phyloP scores from a whole-genome alignment of 2,888 invertebrate genomes.

The Trissonchulus sp. region DNA sequence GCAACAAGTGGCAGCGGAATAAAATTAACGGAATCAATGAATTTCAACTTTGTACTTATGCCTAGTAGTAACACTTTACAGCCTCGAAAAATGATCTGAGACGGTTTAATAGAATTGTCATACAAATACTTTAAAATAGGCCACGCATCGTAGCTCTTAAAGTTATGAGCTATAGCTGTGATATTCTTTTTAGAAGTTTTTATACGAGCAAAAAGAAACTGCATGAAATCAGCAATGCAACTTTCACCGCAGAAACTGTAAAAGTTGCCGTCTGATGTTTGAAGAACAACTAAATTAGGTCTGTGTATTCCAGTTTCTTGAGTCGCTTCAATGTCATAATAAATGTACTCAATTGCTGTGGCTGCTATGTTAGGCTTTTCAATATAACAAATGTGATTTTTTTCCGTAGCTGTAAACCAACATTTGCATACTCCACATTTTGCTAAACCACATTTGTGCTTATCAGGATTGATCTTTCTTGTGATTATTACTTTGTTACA shows the following conservation, averaged over 20 bases:
- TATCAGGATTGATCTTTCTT: not conserved
- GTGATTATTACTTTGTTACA: not conserved
- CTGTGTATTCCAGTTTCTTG: not conserved
- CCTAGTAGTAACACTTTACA: slow-evolving; percentile 28
- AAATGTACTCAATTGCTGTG: not conserved
- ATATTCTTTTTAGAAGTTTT: not conserved
- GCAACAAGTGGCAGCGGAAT: slow-evolving; percentile 27
- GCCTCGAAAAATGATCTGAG: slow-evolving; percentile 22
- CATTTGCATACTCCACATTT: not conserved
- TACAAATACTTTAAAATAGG: slow-evolving; percentile 30
- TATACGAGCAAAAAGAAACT: not conserved
- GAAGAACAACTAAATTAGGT: slow-evolving; percentile 8
- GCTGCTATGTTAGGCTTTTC: not conserved
- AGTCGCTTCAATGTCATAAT: slow-evolving; percentile 7
- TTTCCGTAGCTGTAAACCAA: not conserved
- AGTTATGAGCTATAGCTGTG: slow-evolving; percentile 32
- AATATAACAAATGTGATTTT: not conserved
- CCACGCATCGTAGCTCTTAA: slow-evolving; percentile 29
- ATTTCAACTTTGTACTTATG: not conserved
- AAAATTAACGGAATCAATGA: slow-evolving; percentile 30
- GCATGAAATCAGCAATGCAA: slow-evolving; percentile 11
- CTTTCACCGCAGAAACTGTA: not conserved
- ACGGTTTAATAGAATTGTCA: slow-evolving; percentile 12
- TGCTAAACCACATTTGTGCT: not conserved
- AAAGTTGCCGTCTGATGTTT: not conserved